Evolutionary conservation across 2,888 invertebrate species (phyloP), one percentile per base, ranked within the genome.

Genomic region (Rhodophaea formosa): DNA sequence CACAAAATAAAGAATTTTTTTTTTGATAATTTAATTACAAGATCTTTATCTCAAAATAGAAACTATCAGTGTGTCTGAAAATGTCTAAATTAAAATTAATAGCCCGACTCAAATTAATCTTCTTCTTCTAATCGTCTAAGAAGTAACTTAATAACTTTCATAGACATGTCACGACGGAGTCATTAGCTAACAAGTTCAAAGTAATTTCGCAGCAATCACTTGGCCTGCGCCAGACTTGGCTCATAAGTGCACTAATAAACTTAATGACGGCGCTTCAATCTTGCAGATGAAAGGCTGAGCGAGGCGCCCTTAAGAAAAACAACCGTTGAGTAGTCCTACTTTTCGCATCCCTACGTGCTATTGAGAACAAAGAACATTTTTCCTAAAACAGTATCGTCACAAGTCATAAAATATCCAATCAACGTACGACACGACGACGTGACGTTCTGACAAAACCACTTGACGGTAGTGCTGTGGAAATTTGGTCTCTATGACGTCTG

Each of bases 371-470:
- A 62, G 61, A 61, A 61, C 60, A 49, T 62, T 59, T 57, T 59
- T 47, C 57, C 45, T 49, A 23, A 42, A 59, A 55, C 39, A 47
- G 58, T 55, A 53, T 60, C 58, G 60, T 59, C 59, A 55, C 59
- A 60, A 49, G 60, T 61, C 62, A 64, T 72, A 72, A 72, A 72
- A 73, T 71, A 69, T 66, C 73, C 68, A 75, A 75, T 75, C 72
- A 70, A 63, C 60, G 66, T 61, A 64, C 72, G 59, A 59, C 55
- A 43, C 66, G 70, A 74, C n/a, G n/a, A 23, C 70, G 73, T 75
- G 74, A 66, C 66, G 60, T 62, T 53, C 47, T 39, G 32, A 29
- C 23, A 44, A 59, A 46, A 42, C 53, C 7, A 45, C 45, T 32
- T 29, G 30, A 16, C 7, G 29, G 16, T 43, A 10, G 49, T 52